Evolutionary conservation across 2,888 invertebrate species (phyloP).

Genomic region (Theretra japonica): DNA sequence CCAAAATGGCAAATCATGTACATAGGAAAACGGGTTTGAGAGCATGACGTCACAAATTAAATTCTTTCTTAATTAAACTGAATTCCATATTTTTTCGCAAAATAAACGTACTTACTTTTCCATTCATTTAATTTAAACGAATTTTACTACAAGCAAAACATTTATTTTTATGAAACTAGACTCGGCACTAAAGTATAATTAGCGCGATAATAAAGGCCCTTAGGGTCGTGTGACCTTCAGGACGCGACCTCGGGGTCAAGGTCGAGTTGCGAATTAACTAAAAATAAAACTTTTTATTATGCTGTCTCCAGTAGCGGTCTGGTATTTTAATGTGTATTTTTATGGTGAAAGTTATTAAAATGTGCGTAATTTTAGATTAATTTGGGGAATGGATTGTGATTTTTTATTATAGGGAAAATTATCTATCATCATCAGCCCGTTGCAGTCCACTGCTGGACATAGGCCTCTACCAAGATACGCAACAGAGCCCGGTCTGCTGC

Average conservation of each 20-base stretch:
- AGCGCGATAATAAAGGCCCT: neutral
- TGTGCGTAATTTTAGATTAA: neutral
- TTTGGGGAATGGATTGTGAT: neutral
- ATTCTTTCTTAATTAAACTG: no score
- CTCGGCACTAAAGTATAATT: slow-evolving; percentile 4
- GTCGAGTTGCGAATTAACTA: slow-evolving; percentile 5
- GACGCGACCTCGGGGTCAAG: neutral
- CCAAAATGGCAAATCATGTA: no score
- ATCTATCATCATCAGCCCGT: no score
- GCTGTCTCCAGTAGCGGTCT: neutral
- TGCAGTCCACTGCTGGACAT: no score
- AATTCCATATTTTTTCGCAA: no score
- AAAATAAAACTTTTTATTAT: slow-evolving; percentile 22
- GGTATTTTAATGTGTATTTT: neutral
- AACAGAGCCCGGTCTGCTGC: no score
- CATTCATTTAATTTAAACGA: slow-evolving; percentile 6
- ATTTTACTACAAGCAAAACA: slow-evolving; percentile 2
- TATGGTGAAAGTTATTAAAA: neutral
- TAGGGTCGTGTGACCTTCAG: slow-evolving; percentile 8
- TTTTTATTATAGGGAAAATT: no score
- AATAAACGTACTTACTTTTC: no score
- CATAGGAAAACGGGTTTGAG: no score
- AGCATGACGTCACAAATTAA: no score
- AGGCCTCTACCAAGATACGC: no score
- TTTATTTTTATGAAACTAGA: slow-evolving; percentile 11